Base-by-base conservation (phyloP, 92 coral and sea anemone species). In the Hydrozoanthus gracilis region DNA sequence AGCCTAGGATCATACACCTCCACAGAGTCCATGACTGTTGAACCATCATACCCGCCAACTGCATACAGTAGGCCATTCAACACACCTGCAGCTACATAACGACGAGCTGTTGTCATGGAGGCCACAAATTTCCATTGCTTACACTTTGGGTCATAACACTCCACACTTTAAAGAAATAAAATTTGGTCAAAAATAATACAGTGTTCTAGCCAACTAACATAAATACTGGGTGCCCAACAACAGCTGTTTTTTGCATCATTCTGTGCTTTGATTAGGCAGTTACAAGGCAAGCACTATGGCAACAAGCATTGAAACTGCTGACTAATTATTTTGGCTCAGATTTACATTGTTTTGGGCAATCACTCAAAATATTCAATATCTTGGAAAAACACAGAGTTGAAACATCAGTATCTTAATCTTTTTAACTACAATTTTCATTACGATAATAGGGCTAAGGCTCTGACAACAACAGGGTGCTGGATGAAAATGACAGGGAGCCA, bases 111-210 rank as follows among this genome's bases (percentile, higher is more conserved):
- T 73, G 83, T 72, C 98, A 94, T 94, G 55, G 98, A 88, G 3
- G 98, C 95, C n/a, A 93, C 98, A 94, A 88, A 94, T 79, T 76
- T 88, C 98, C 98, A 94, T 72, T 92, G 94, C 75, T 91, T 92
- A 50, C 93, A 86, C 62, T 79, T 76, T 51, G 82, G 74, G 52
- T 93, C 91, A 87, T 90, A 94, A 82, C 96, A 92, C 78, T 94
- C 98, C 7, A 94, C 98, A 87, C 98, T 94, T 79, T 18, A 89
- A 70, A 27, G 14, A 12, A 27, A 46, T 76, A 7, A 68, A 39
- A 4, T 60, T 51, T 9, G 6, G 13, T 12, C 9, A 56, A 45
- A 11, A 15, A 58, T 8, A 11, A 58, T 58, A 11, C 15, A 16
- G 64, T 58, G 64, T 58, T 58, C 4, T 3, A 14, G 15, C 8